A percentile compares a stretch with the other conserved stretches of the same genome.
Conservation (phyloP, 2,113 vertebrate species). For the Danio rerio region GRCz12tu NC_133176.1:15256001-15256500, state of each 20-base stretch:
- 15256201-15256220: background rate
- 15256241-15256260: background rate
- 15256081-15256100: constrained; percentile 11
- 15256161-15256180: constrained; percentile 26
- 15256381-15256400: constrained; percentile 37
- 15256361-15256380: constrained; percentile 32
- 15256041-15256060: constrained; percentile 1
- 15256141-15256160: constrained; percentile 31
- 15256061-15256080: constrained; percentile 13
- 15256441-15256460: constrained; percentile 36
- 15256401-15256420: constrained; percentile 26
- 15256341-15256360: constrained; percentile 41
- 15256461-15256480: constrained; percentile 42
- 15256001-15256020: background rate
- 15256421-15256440: constrained; percentile 41
- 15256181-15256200: background rate
- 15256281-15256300: constrained; percentile 41
- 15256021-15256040: constrained; percentile 11
- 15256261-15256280: constrained; percentile 21
- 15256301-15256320: constrained; percentile 25
- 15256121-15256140: constrained; percentile 7
- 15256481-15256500: constrained; percentile 27
- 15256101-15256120: constrained; percentile 31
- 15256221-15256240: constrained; percentile 15
- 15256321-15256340: constrained; percentile 45